phyloP scores from a whole-genome alignment of 2,113 vertebrate species.

The Heteronetta atricapilla region DNA sequence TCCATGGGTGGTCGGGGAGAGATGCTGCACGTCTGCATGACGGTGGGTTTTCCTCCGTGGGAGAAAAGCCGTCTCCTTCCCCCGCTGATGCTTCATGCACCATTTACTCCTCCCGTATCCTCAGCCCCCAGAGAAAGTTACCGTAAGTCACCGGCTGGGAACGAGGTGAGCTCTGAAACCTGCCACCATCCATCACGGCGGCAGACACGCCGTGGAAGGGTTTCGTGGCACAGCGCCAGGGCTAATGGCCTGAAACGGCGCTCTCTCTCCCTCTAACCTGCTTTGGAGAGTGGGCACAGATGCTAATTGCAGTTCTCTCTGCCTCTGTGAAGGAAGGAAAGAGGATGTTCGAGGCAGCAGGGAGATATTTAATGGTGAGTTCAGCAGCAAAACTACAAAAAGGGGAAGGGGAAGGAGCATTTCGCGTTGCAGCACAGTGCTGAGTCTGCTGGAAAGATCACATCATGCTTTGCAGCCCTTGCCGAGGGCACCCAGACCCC shows the following conservation, averaged over 20 bases:
- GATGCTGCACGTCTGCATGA: fast-evolving
- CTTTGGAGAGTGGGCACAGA: not conserved
- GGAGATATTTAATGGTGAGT: not conserved
- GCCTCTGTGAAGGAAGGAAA: not conserved
- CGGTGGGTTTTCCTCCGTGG: not conserved
- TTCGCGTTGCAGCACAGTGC: not conserved
- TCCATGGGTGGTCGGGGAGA: not conserved
- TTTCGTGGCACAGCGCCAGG: conserved; percentile 33
- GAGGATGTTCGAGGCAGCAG: not conserved
- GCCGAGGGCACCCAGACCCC: not conserved
- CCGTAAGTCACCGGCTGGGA: conserved; percentile 2
- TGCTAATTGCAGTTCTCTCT: not conserved
- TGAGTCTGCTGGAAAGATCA: not conserved
- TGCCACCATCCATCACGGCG: conserved; percentile 56
- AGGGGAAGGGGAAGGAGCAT: not conserved
- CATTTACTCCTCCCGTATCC: conserved; percentile 8
- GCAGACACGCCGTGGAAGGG: not conserved
- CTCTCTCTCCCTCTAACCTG: not conserved
- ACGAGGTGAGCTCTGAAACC: not conserved
- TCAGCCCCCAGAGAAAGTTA: not conserved
- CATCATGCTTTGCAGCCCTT: not conserved
- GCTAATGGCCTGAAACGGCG: conserved; percentile 55
- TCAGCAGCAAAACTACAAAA: not conserved
- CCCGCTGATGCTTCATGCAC: not conserved
- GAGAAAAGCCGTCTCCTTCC: not conserved